A percentile compares a stretch with the other conserved stretches of the same genome.
These are phyloP conservation scores for Conchocele bisecta DNA, from an alignment of 2,888 invertebrate genomes.

Conservation along the genomic window DNA sequence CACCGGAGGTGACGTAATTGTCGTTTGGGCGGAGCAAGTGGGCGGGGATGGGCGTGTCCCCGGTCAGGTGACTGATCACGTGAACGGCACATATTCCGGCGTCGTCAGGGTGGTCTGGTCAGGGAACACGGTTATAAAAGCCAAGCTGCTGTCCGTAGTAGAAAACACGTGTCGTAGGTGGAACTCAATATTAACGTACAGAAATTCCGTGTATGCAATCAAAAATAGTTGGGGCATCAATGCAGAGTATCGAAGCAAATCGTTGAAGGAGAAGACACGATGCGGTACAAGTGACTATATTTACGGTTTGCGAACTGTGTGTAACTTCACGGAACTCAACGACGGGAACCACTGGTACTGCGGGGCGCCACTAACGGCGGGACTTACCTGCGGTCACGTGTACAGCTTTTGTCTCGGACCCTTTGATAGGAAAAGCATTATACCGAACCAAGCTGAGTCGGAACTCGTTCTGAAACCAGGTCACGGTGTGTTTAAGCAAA, in stretches of 20 bases:
- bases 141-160: conserved; percentile 31
- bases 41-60: conserved; percentile 32
- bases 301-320: conserved; percentile 26
- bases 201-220: conserved; percentile 44
- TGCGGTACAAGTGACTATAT: conserved; percentile 36
- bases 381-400: conserved; percentile 24
- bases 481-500: conserved; percentile 21
- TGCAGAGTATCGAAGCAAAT: conserved; percentile 7
- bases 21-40: conserved; percentile 33
- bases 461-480: conserved; percentile 29
- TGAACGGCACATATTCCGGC: conserved; percentile 45
- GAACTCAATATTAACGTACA: conserved; percentile 34
- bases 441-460: not conserved
- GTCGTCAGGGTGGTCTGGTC: conserved; percentile 29
- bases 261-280: conserved; percentile 5
- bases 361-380: conserved; percentile 25
- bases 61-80: conserved; percentile 37
- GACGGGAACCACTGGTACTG: conserved; percentile 41
- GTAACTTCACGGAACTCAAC: conserved; percentile 45
- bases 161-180: conserved; percentile 37
- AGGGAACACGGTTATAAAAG: conserved; percentile 24
- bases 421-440: conserved; percentile 6
- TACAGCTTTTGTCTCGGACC: conserved; percentile 14
- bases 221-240: conserved; percentile 35
- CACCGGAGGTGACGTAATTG: conserved; percentile 45